A percentile compares a stretch with the other conserved stretches of the same genome.
phyloP scores from a whole-genome alignment of 2,888 invertebrate species.

The Drosophila nr. perissopoda region DNA sequence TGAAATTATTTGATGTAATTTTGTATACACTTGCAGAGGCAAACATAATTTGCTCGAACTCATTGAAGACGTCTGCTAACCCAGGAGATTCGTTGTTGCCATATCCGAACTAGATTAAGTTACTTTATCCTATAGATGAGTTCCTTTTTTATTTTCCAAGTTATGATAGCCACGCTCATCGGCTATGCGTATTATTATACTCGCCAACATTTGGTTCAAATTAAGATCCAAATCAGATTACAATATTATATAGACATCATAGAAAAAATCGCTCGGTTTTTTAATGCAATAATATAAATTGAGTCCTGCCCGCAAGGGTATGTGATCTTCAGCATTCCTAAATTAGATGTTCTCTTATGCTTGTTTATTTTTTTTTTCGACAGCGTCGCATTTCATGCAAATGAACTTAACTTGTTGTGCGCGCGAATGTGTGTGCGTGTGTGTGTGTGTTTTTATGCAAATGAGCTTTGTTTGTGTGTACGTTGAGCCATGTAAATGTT shows the following conservation, averaged over 20 bases:
- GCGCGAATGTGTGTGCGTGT: background rate
- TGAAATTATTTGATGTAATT: constrained; percentile 28
- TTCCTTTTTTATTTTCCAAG: background rate
- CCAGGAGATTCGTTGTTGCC: background rate
- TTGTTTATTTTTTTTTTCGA: constrained; percentile 22
- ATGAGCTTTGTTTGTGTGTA: constrained; percentile 41
- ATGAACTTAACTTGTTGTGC: constrained; percentile 64
- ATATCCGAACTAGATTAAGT: background rate
- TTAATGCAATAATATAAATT: background rate
- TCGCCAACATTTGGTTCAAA: background rate
- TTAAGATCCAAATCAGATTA: background rate
- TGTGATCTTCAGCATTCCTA: background rate
- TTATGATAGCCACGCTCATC: background rate
- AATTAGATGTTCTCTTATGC: background rate
- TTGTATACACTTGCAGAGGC: background rate
- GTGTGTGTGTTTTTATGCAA: constrained; percentile 53
- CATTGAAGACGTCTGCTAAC: background rate
- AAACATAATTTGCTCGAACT: background rate
- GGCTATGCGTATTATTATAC: background rate
- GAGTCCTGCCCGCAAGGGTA: background rate
- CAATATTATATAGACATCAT: background rate
- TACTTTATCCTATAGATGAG: background rate
- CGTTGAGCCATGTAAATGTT: constrained; percentile 51
- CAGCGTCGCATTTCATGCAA: constrained; percentile 69
- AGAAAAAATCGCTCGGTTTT: background rate